A percentile compares a stretch with the other conserved stretches of the same genome.
Conservation (phyloP, 2,797 vertebrate species). For the Galago senegalensis region DNA sequence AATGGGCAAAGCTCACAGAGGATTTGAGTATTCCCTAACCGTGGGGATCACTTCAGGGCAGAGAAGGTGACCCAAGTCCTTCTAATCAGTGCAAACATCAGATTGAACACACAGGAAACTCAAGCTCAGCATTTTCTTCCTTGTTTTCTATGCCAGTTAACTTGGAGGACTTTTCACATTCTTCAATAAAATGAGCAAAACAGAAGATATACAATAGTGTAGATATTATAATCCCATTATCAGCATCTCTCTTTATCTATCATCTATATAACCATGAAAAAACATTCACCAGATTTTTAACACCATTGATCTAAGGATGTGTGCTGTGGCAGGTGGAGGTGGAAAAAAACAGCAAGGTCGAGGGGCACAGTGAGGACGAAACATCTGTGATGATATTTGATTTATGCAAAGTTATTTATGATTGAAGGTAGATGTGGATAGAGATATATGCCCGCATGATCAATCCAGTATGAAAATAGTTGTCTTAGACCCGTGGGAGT, state of each 20-base stretch:
- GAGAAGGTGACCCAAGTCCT: background rate
- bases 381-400: background rate
- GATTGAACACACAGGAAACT: background rate
- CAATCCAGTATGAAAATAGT: background rate
- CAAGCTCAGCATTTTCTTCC: background rate
- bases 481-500: background rate
- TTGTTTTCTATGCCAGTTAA: background rate
- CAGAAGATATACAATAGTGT: background rate
- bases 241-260: background rate
- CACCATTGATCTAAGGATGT: background rate
- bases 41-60: background rate
- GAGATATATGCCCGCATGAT: background rate
- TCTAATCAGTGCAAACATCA: background rate
- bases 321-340: background rate
- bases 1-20: background rate
- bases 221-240: background rate
- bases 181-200: background rate
- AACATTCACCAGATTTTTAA: background rate
- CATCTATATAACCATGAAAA: background rate
- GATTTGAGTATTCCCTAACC: background rate
- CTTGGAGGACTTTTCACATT: background rate
- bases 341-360: background rate
- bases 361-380: background rate
- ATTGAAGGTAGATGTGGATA: background rate
- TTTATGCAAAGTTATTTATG: background rate